Evolutionary conservation across 2,888 invertebrate species (phyloP).

Genomic region (Zaprionus lineosus): DNA sequence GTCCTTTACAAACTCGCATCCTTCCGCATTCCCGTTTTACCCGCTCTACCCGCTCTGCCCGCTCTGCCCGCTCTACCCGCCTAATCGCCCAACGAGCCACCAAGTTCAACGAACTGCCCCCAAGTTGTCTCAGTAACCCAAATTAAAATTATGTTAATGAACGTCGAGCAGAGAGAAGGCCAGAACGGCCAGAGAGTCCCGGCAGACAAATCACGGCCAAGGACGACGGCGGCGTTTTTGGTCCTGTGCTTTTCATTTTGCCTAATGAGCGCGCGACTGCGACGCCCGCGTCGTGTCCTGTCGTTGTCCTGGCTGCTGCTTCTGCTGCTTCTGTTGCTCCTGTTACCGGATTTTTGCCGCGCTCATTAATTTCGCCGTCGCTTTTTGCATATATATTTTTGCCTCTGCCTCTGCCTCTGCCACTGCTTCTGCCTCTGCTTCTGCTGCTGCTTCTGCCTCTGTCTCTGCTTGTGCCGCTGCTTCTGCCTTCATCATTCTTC

Average conservation of each 20-base stretch:
- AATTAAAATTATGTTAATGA: slow-evolving; percentile 82
- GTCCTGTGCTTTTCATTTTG: slow-evolving; percentile 63
- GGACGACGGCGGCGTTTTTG: slow-evolving; percentile 60
- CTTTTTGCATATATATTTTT: slow-evolving; percentile 47
- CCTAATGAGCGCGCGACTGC: slow-evolving; percentile 64
- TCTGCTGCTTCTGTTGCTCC: slow-evolving; percentile 29
- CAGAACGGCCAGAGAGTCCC: slow-evolving; percentile 24
- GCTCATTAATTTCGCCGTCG: slow-evolving; percentile 72
- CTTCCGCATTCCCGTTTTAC: slow-evolving; percentile 34
- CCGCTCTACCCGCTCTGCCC: not conserved
- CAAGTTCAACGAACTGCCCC: slow-evolving; percentile 69
- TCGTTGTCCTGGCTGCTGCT: slow-evolving; percentile 13
- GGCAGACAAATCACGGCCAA: slow-evolving; percentile 77
- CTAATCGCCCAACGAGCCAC: too few species aligned
- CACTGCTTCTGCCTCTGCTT: slow-evolving; percentile 35
- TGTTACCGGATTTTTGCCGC: slow-evolving; percentile 40
- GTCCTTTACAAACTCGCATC: slow-evolving; percentile 1
- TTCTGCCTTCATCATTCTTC: too few species aligned
- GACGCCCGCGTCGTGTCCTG: too few species aligned
- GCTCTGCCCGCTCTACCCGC: slow-evolving; percentile 6
- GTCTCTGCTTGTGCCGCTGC: too few species aligned
- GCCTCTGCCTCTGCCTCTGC: slow-evolving; percentile 18
- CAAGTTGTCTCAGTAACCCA: slow-evolving; percentile 79
- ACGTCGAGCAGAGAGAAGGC: slow-evolving; percentile 35
- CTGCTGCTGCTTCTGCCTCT: too few species aligned